Conservation (phyloP, 2,797 vertebrate genomes). For the Amblyraja radiata region DNA sequence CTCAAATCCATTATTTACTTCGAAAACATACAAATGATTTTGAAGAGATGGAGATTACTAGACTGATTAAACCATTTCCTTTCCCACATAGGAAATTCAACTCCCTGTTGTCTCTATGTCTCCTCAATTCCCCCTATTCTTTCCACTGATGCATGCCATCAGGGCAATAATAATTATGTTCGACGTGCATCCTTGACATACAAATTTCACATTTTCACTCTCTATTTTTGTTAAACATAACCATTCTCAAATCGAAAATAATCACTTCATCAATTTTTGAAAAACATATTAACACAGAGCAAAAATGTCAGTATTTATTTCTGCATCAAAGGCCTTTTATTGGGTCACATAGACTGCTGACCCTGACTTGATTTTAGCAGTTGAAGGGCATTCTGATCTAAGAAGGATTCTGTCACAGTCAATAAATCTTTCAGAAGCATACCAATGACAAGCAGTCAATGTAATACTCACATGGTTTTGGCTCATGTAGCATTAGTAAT, state of each 20-base stretch:
- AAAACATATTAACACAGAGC: not conserved
- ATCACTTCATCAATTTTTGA: not conserved
- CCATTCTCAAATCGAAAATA: not conserved
- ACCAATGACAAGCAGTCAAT: not conserved
- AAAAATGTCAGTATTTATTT: not conserved
- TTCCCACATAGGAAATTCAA: not conserved
- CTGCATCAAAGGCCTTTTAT: not conserved
- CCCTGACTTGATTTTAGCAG: not conserved
- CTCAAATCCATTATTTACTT: constrained; percentile 15
- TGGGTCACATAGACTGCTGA: not conserved
- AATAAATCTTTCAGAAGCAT: not conserved
- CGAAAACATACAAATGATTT: not conserved
- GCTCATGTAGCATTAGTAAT: not conserved
- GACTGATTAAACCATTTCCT: not conserved
- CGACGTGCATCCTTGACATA: not conserved
- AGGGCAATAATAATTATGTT: not conserved
- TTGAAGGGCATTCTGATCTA: not conserved
- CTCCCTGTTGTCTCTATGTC: not conserved
- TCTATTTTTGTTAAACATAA: not conserved
- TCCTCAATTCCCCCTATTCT: not conserved
- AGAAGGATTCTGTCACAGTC: not conserved
- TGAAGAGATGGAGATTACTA: not conserved
- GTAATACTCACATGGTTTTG: not conserved
- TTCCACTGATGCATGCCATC: not conserved
- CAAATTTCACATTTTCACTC: not conserved